Conservation (phyloP, 2,888 invertebrate species). For the Scaptomyza reducta region DNA sequence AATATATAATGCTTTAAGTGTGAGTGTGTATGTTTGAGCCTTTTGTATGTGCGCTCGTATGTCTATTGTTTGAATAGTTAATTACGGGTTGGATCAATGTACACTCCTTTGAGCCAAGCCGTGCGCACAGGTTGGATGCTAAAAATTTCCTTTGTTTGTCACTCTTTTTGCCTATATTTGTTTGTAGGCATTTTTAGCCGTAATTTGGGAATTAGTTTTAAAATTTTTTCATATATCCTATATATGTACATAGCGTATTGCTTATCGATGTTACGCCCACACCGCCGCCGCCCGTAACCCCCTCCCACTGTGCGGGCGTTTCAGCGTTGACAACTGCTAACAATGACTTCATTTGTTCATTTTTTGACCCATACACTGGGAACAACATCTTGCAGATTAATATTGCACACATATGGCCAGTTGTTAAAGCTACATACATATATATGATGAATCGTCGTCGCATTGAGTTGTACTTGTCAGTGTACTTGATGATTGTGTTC, state of each 20-base stretch:
- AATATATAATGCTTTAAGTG: conserved; percentile 54
- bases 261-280: conserved; percentile 36
- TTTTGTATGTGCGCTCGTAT: conserved; percentile 57
- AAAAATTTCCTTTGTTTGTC: conserved; percentile 38
- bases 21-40: conserved; percentile 61
- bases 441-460: conserved; percentile 49
- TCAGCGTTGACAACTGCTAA: conserved; percentile 73
- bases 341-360: conserved; percentile 76
- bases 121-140: conserved; percentile 34
- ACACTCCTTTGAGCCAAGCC: conserved; percentile 70
- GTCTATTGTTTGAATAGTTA: conserved; percentile 77
- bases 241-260: conserved; percentile 13
- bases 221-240: conserved; percentile 49
- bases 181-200: conserved; percentile 68
- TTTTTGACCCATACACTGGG: conserved; percentile 1
- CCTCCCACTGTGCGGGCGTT: conserved; percentile 47
- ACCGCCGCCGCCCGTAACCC: not conserved
- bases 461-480: conserved; percentile 52
- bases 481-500: conserved; percentile 48
- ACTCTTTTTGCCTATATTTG: conserved; percentile 39
- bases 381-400: conserved; percentile 58
- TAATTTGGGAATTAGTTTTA: conserved; percentile 74
- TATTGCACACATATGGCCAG: conserved; percentile 72
- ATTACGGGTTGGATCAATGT: conserved; percentile 78
- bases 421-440: conserved; percentile 13